Percentiles rank a stretch among this genome's conserved stretches.
These are phyloP conservation scores for Pterocles gutturalis DNA, from an alignment of 2,113 vertebrate species.

Conservation along the genomic window DNA sequence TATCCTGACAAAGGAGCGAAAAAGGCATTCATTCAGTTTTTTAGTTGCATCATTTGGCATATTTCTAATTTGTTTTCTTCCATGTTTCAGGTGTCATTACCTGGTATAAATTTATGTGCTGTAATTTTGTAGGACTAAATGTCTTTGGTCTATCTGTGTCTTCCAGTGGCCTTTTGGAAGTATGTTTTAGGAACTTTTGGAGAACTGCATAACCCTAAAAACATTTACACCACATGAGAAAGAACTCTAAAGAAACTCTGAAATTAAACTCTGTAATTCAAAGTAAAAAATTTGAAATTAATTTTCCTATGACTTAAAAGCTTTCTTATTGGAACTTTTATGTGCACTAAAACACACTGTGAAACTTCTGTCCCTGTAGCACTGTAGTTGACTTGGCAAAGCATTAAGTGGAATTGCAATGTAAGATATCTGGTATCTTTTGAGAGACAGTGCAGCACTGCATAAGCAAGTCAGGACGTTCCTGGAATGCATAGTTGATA, in stretches of 20 bases:
- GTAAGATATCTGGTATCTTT: background rate
- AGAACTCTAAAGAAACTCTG: background rate
- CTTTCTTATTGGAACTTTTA: background rate
- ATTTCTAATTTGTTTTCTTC: background rate
- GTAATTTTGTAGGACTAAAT: background rate
- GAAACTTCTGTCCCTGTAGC: background rate
- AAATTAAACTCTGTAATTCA: background rate
- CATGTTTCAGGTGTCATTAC: background rate
- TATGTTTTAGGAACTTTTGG: background rate
- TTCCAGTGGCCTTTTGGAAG: background rate
- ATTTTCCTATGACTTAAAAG: background rate
- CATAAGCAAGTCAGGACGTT: too few relatives aligned
- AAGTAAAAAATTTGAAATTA: background rate
- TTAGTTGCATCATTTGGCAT: background rate
- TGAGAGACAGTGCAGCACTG: too few relatives aligned
- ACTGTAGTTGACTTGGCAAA: background rate
- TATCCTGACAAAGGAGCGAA: background rate
- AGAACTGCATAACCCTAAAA: background rate
- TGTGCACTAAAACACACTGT: background rate
- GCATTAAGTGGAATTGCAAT: background rate
- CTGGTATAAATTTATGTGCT: background rate
- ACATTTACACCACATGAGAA: background rate
- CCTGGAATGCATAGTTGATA: too few relatives aligned
- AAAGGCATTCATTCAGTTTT: background rate
- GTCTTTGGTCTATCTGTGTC: background rate